Evolutionary conservation across 2,113 vertebrate species (phyloP).

Genomic region (Pyxicephalus adspersus): DNA sequence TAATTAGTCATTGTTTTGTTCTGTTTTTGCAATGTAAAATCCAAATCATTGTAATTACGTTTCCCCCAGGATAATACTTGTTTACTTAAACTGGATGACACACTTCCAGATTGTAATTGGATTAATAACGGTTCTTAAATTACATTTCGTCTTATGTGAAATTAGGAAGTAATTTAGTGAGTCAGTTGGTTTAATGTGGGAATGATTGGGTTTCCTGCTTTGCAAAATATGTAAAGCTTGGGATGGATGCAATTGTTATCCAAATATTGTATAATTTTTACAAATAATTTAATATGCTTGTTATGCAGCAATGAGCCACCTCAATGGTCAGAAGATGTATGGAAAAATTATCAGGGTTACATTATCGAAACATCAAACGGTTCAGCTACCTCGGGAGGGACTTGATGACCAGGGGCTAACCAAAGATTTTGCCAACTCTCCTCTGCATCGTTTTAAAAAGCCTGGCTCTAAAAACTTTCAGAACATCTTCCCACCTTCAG

Average conservation of each 20-base stretch:
- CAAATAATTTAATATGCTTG: background rate
- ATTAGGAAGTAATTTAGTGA: too few relatives aligned
- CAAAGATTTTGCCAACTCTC: constrained; percentile 95
- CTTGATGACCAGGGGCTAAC: constrained; percentile 96
- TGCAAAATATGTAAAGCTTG: background rate
- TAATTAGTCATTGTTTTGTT: background rate
- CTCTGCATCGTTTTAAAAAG: constrained; percentile 97
- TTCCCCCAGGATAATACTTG: too few relatives aligned
- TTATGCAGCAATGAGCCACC: constrained; percentile 93
- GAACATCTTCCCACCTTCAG: constrained; percentile 96
- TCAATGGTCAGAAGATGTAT: constrained; percentile 98
- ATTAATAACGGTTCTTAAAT: too few relatives aligned
- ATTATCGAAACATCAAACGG: constrained; percentile 93
- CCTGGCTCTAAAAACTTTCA: constrained; percentile 97
- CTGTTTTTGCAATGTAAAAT: too few relatives aligned
- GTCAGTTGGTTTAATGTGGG: too few relatives aligned
- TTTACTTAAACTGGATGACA: background rate
- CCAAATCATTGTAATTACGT: too few relatives aligned
- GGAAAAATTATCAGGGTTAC: constrained; percentile 97
- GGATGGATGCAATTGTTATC: background rate
- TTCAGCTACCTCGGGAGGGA: constrained; percentile 93
- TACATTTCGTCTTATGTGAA: too few relatives aligned
- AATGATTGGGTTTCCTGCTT: too few relatives aligned
- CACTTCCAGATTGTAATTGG: constrained; percentile 1
- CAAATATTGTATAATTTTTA: constrained; percentile 56